Percentiles rank a stretch among this genome's conserved stretches.
phyloP scores from a whole-genome alignment of 2,888 invertebrate species.

The Drosophila setosimentum region DNA sequence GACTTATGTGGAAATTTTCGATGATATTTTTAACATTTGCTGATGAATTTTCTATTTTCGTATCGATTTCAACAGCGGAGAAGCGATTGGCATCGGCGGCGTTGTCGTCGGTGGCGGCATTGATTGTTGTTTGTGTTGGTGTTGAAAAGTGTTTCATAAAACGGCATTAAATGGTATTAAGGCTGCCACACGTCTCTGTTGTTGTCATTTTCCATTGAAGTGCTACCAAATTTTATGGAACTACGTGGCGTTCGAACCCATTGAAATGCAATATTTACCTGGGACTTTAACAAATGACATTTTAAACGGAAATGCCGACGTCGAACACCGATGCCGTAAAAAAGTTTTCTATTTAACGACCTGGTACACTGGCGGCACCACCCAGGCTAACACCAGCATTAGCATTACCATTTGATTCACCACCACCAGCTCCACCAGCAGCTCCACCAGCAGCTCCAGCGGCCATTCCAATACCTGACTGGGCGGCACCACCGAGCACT shows the following conservation, averaged over 20 bases:
- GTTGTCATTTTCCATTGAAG: constrained; percentile 41
- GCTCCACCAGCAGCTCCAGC: constrained; percentile 39
- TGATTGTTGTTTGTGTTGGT: constrained; percentile 29
- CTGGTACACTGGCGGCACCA: constrained; percentile 28
- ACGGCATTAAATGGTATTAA: constrained; percentile 73
- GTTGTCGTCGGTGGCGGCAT: constrained; percentile 7
- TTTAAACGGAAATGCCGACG: constrained; percentile 32
- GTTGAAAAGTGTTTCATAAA: constrained; percentile 54
- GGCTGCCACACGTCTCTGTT: constrained; percentile 53
- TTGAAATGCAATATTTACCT: constrained; percentile 26
- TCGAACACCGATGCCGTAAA: background rate
- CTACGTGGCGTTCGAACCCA: background rate
- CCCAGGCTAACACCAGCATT: constrained; percentile 16
- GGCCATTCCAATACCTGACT: constrained; percentile 39
- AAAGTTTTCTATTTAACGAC: constrained; percentile 29
- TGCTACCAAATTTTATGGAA: constrained; percentile 30
- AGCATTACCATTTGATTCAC: constrained; percentile 7
- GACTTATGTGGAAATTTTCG: constrained; percentile 63
- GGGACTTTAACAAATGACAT: constrained; percentile 19
- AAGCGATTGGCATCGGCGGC: constrained; percentile 45
- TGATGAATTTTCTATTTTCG: constrained; percentile 73
- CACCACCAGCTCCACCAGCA: constrained; percentile 33
- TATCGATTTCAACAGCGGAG: constrained; percentile 30
- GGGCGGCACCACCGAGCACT: constrained; percentile 35
- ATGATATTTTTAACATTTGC: constrained; percentile 67